phyloP scores from a whole-genome alignment of 2,797 vertebrate genomes.

The Platalea minor region DNA sequence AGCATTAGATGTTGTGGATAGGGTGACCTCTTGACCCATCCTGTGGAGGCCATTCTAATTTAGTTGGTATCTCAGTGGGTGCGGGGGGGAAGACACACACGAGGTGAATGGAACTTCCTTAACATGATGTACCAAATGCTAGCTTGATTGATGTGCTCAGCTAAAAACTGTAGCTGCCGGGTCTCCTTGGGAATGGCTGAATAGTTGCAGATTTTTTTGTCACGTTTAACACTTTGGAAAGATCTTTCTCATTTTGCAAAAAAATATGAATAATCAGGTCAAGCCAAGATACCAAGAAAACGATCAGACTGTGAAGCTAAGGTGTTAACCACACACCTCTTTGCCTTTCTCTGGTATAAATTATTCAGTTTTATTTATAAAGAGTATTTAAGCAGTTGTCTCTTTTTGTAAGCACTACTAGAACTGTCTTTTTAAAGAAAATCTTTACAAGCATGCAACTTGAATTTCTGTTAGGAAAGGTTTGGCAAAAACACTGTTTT shows the following conservation, averaged over 20 bases:
- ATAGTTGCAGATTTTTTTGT: slow-evolving; percentile 1
- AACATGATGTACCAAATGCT: background rate
- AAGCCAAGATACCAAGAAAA: background rate
- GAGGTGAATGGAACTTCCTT: background rate
- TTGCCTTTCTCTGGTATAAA: background rate
- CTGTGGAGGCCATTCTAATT: background rate
- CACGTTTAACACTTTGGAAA: background rate
- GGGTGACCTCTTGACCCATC: background rate
- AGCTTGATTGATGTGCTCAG: background rate
- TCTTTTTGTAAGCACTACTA: background rate
- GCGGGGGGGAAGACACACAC: rapidly evolving
- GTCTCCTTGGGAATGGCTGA: background rate
- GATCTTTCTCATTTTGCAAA: slow-evolving; percentile 13
- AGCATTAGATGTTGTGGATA: background rate
- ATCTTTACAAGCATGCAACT: background rate
- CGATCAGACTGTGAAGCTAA: slow-evolving; percentile 1
- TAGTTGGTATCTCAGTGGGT: background rate
- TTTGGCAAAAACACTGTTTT: background rate
- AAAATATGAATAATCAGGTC: slow-evolving; percentile 13
- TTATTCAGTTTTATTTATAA: slow-evolving; percentile 12
- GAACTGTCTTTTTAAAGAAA: background rate
- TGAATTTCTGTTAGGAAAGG: background rate
- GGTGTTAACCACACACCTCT: background rate
- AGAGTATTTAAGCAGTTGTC: background rate
- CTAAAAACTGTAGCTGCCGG: background rate